A percentile compares a stretch with the other conserved stretches of the same genome.
Conservation (phyloP, 2,113 vertebrate species). For the Sturnus vulgaris region DNA sequence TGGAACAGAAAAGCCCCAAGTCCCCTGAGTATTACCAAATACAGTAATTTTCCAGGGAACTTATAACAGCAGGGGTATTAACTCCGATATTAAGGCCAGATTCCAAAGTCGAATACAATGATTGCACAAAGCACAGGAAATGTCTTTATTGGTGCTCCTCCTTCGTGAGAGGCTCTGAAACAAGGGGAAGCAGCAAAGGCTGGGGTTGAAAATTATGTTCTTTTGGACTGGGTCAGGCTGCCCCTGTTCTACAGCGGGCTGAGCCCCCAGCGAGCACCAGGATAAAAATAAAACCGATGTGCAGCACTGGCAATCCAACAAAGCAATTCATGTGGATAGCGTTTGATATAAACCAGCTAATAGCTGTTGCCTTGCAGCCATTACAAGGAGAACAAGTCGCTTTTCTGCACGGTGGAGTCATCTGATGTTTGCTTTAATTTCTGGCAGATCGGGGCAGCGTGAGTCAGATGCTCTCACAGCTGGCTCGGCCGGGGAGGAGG, state of each 20-base stretch:
- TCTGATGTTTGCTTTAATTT: neutral
- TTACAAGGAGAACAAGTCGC: neutral
- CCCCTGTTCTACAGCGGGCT: neutral
- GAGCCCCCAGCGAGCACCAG: neutral
- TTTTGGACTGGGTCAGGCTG: neutral
- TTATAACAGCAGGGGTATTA: neutral
- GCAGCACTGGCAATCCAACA: neutral
- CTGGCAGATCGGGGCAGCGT: neutral
- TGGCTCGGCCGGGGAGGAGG: neutral
- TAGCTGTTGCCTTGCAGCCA: neutral
- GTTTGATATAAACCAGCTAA: neutral
- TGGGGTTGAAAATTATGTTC: neutral
- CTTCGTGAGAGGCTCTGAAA: neutral
- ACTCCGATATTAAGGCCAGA: neutral
- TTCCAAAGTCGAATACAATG: neutral
- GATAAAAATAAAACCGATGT: neutral
- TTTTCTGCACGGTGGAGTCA: neutral
- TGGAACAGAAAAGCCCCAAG: neutral
- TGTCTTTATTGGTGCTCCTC: neutral
- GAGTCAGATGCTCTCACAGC: constrained; percentile 38
- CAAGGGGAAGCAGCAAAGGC: neutral
- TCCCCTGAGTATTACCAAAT: neutral
- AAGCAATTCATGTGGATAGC: neutral
- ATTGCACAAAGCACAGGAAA: neutral
- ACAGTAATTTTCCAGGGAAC: neutral